phyloP scores from a whole-genome alignment of 2,888 invertebrate genomes.

The Eilema caniola region DNA sequence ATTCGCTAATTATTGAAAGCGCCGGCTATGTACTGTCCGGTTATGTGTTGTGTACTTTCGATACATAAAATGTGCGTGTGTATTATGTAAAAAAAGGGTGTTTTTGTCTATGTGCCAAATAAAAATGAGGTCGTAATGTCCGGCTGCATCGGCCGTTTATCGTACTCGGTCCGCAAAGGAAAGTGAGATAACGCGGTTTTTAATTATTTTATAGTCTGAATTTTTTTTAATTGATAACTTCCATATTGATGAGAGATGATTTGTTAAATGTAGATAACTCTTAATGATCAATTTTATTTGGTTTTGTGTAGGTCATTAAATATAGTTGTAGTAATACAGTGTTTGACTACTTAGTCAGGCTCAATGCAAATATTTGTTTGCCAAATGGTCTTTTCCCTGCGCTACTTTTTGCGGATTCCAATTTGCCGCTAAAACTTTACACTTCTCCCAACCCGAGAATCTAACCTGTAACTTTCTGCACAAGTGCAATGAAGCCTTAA shows the following conservation, averaged over 20 bases:
- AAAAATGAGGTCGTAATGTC: slow-evolving; percentile 86
- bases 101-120: slow-evolving; percentile 86
- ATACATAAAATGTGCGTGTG: slow-evolving; percentile 64
- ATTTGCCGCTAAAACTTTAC: too few relatives aligned
- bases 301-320: background rate
- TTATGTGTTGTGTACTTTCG: slow-evolving; percentile 56
- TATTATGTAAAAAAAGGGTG: slow-evolving; percentile 81
- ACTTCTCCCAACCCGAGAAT: too few relatives aligned
- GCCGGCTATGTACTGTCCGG: slow-evolving; percentile 68
- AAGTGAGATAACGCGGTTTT: slow-evolving; percentile 56
- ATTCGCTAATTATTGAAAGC: slow-evolving; percentile 82
- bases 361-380: too few relatives aligned
- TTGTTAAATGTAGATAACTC: background rate
- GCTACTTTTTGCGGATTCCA: too few relatives aligned
- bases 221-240: background rate
- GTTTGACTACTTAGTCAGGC: too few relatives aligned
- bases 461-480: too few relatives aligned
- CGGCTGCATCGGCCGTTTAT: slow-evolving; percentile 81
- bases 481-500: too few relatives aligned
- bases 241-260: background rate
- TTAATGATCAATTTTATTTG: background rate
- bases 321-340: too few relatives aligned
- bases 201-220: slow-evolving; percentile 17
- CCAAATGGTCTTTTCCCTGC: too few relatives aligned
- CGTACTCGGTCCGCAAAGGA: slow-evolving; percentile 56